Percentiles rank a stretch among this genome's conserved stretches.
phyloP scores from a whole-genome alignment of 92 coral and sea anemone genomes.

The Actinostola sp. region DNA sequence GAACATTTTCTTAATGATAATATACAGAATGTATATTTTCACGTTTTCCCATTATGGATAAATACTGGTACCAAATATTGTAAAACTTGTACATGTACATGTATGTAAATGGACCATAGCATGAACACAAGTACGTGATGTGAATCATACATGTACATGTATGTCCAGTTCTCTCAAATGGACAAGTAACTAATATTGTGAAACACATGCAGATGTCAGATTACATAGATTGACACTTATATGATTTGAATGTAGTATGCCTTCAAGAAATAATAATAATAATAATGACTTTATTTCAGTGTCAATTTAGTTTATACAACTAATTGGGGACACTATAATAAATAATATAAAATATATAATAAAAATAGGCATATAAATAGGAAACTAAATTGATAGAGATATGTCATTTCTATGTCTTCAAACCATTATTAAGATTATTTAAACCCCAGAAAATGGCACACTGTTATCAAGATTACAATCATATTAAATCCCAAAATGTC shows the following conservation, averaged over 20 bases:
- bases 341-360: too few species aligned
- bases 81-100: too few species aligned
- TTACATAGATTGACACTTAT: background rate
- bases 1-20: too few species aligned
- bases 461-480: background rate
- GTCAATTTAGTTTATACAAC: too few species aligned
- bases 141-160: background rate
- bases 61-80: too few species aligned
- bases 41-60: too few species aligned
- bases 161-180: background rate
- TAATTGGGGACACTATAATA: too few species aligned
- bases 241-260: background rate
- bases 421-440: slow-evolving; percentile 1
- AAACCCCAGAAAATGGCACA: slow-evolving; percentile 18
- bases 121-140: background rate
- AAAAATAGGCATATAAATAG: background rate
- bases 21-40: too few species aligned
- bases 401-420: slow-evolving; percentile 6
- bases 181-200: background rate
- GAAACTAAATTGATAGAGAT: background rate
- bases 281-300: too few species aligned
- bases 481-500: slow-evolving; percentile 7
- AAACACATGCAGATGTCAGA: background rate
- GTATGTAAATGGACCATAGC: too few species aligned
- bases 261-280: too few species aligned